Evolutionary conservation across 2,113 vertebrate genomes (phyloP).

Genomic region (Stictonetta naevosa): DNA sequence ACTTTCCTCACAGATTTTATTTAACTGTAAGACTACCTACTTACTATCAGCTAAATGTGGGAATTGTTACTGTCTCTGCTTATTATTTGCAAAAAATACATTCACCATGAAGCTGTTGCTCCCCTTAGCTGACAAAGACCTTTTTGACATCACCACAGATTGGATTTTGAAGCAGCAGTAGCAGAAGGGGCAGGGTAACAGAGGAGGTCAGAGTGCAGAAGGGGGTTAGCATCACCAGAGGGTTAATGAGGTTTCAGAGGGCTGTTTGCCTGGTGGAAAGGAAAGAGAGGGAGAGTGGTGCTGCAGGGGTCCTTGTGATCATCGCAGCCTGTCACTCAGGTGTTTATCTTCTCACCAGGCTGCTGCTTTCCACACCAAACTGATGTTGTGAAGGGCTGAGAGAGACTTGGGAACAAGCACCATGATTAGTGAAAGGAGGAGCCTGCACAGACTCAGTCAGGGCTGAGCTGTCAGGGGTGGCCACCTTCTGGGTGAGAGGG

Average conservation of each 20-base stretch:
- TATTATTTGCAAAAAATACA: conserved; percentile 21
- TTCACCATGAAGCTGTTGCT: not conserved
- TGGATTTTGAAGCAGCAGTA: not conserved
- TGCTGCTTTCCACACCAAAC: not conserved
- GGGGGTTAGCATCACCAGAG: not conserved
- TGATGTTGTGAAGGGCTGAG: not conserved
- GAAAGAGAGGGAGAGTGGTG: not conserved
- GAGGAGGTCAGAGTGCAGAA: not conserved
- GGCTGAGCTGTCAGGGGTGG: not conserved
- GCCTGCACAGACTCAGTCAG: not conserved
- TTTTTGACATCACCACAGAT: not conserved
- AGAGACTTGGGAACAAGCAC: not conserved
- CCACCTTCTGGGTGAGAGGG: not conserved
- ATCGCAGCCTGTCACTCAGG: not conserved
- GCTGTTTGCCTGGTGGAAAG: not conserved
- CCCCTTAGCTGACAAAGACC: not conserved
- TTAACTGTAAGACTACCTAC: conserved; percentile 1
- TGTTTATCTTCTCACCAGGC: not conserved
- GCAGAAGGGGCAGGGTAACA: not conserved
- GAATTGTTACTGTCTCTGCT: not conserved
- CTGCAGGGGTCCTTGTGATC: not conserved
- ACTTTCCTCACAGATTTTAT: conserved; percentile 25
- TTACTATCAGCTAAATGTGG: not conserved
- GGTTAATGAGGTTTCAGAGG: not conserved
- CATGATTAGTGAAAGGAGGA: not conserved